Base-by-base conservation (phyloP, 2,888 invertebrate genomes). In the Pherbina coryleti region DNA sequence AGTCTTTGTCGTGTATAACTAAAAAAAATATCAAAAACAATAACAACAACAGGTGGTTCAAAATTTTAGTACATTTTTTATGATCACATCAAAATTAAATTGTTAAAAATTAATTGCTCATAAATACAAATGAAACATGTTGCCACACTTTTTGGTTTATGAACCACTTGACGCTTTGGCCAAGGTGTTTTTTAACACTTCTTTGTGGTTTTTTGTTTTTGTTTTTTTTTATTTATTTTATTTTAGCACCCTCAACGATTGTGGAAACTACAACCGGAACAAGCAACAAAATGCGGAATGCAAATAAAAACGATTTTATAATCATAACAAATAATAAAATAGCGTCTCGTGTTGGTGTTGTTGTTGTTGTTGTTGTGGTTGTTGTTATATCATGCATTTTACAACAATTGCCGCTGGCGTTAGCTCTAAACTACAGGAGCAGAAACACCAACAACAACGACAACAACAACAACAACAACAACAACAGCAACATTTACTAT, bases 251-350 rank as follows among this genome's bases (percentile, higher is more conserved):
- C 19, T 49, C 49, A 19, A 22, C 14, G 44, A 69, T 34, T 14
- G 67, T 19, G 44, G 51, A 44, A 34, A 66, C 66, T 60, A 19
- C 51, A 25, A 84, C 80, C 84, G 85, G 84, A 84, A 84, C 80
- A 84, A 82, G 82, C 82, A 73, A 71, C 57, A 25, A 49, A 51
- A 73, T 49, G 62, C 5, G 51, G 67, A 75, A 49, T n/a, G 34
- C 55, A 70, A 37, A 74, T 82, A 84, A 84, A 82, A 82, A 77
- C 76, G 81, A 82, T 85, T 86, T 85, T 83, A 86, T 85, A 84
- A 86, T 86, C 86, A 86, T 84, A 86, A 87, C 87, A 86, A 87
- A 87, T 84, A 86, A 87, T 86, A 86, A 86, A 86, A 87, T 84
- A 85, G 82, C 83, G 83, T 86, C 84, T 82, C 85, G 25, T 22